phyloP scores from a whole-genome alignment of 2,888 invertebrate species.

The Sphaerophoria taeniata region DNA sequence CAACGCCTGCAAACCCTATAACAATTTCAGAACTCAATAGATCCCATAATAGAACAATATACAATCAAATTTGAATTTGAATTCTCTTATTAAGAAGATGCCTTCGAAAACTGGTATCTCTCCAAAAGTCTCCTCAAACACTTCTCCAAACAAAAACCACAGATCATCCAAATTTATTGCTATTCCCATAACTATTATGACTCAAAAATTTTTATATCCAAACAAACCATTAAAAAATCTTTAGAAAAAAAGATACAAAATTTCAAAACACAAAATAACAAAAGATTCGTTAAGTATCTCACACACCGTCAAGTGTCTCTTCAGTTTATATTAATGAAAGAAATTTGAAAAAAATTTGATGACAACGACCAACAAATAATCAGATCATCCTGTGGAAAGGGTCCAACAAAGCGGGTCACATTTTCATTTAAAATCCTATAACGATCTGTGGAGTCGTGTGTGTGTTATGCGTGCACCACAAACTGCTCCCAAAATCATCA shows the following conservation, averaged over 20 bases:
- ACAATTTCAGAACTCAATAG: conserved; percentile 9
- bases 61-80: conserved; percentile 46
- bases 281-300: conserved; percentile 48
- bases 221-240: conserved; percentile 69
- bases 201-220: conserved; percentile 55
- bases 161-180: conserved; percentile 63
- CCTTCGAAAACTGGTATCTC: conserved; percentile 18
- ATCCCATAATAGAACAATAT: conserved; percentile 17
- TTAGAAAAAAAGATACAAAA: conserved; percentile 38
- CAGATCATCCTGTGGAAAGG: conserved; percentile 63
- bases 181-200: conserved; percentile 43
- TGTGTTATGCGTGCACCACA: background rate
- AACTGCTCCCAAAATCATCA: conserved; percentile 59
- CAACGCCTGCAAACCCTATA: background rate
- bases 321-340: conserved; percentile 35
- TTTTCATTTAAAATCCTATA: conserved; percentile 39
- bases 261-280: conserved; percentile 58
- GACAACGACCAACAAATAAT: conserved; percentile 70
- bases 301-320: conserved; percentile 54
- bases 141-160: conserved; percentile 31
- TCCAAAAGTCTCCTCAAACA: background rate
- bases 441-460: conserved; percentile 13
- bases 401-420: conserved; percentile 24
- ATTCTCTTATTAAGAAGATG: conserved; percentile 40
- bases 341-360: conserved; percentile 47